phyloP scores from a whole-genome alignment of 2,797 vertebrate genomes.

The Gastrophryne carolinensis region DNA sequence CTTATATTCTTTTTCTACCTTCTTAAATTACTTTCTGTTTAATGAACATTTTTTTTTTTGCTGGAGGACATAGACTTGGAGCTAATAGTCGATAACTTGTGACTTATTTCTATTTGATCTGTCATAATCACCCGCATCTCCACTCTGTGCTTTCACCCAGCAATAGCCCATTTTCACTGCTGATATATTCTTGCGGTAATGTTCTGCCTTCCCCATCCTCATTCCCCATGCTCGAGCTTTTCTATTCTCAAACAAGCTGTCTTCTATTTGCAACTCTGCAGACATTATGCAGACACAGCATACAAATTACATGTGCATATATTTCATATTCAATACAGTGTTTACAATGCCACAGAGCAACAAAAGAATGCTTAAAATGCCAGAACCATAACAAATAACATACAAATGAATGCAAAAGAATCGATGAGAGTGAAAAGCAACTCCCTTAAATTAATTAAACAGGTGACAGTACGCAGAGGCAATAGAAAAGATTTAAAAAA shows the following conservation, averaged over 20 bases:
- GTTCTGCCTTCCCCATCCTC: not conserved
- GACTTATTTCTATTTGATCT: not conserved
- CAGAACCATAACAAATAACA: conserved; percentile 44
- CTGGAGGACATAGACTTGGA: not conserved
- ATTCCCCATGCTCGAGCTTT: not conserved
- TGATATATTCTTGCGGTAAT: conserved; percentile 14
- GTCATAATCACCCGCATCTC: not conserved
- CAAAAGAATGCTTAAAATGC: conserved; percentile 48
- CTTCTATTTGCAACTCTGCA: conserved; percentile 23
- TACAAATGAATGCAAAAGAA: conserved; percentile 41
- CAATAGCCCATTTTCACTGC: not conserved
- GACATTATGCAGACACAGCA: conserved; percentile 43
- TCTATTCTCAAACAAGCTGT: conserved; percentile 37
- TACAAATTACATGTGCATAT: conserved; percentile 47
- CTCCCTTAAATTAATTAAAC: conserved; percentile 45
- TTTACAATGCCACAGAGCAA: conserved; percentile 47
- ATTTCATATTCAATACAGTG: conserved; percentile 36
- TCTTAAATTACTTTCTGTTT: not conserved
- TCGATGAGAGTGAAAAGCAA: conserved; percentile 46
- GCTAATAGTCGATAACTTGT: not conserved
- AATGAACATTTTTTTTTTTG: not conserved
- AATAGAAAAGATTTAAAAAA: conserved; percentile 41
- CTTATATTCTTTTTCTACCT: not conserved
- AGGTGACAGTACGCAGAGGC: conserved; percentile 41
- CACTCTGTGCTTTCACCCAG: not conserved